These are phyloP conservation scores for Chiridota heheva DNA, from an alignment of 35 echinoderm and acorn worm species.

Conservation along the genomic window DNA sequence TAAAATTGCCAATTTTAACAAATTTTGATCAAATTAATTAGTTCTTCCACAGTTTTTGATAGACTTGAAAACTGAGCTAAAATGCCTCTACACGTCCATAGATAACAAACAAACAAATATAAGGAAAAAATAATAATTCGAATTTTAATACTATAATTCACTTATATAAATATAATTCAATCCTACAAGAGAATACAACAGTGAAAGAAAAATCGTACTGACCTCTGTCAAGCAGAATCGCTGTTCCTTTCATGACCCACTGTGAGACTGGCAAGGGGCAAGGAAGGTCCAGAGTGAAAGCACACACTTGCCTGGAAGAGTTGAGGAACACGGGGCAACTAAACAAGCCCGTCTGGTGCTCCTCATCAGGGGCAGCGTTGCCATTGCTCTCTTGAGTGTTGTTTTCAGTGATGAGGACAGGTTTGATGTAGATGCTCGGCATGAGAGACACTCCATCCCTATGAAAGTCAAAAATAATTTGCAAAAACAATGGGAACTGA, in stretches of 20 bases:
- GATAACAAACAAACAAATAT: neutral
- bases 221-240: slow-evolving; percentile 86
- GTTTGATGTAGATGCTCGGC: slow-evolving; percentile 1
- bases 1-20: too few species aligned
- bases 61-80: neutral
- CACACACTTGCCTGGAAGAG: slow-evolving; percentile 67
- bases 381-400: neutral
- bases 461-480: neutral
- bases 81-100: neutral
- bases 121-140: neutral
- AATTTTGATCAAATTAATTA: neutral
- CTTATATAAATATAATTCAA: neutral
- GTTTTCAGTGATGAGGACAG: neutral
- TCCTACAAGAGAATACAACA: neutral
- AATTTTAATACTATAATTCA: neutral
- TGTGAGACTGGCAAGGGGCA: slow-evolving; percentile 63
- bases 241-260: slow-evolving; percentile 71
- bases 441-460: slow-evolving; percentile 30
- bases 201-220: neutral
- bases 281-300: slow-evolving; percentile 64
- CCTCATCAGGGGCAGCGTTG: slow-evolving; percentile 1
- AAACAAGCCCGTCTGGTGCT: slow-evolving; percentile 23
- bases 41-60: neutral
- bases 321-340: slow-evolving; percentile 94
- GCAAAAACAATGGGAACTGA: neutral